A percentile compares a stretch with the other conserved stretches of the same genome.
Evolutionary conservation across 2,113 vertebrate species (phyloP).

Genomic region (Onychorhynchus coronatus): DNA sequence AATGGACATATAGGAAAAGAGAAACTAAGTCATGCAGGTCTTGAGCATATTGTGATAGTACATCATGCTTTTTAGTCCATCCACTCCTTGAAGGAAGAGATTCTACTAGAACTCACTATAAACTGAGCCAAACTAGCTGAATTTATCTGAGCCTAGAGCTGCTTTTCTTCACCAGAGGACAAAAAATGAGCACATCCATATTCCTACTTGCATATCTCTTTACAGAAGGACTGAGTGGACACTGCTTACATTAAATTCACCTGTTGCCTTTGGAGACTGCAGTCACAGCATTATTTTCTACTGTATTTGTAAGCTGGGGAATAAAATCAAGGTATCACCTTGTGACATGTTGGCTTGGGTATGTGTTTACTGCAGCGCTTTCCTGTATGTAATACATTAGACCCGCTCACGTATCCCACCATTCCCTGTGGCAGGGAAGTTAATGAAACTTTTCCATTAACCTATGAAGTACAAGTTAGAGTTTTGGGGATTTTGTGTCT

Average conservation of each 20-base stretch:
- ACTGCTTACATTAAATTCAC: not conserved
- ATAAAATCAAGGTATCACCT: constrained; percentile 14
- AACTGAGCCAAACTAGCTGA: not conserved
- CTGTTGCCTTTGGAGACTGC: not conserved
- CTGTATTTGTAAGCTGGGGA: not conserved
- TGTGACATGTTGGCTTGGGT: not conserved
- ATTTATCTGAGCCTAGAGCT: not conserved
- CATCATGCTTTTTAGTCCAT: not conserved
- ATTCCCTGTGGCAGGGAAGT: not conserved
- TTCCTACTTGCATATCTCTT: not conserved
- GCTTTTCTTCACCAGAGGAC: not conserved
- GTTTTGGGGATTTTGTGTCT: not conserved
- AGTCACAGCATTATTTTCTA: not conserved
- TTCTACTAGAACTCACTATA: not conserved
- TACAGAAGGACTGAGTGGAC: not conserved
- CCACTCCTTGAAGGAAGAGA: not conserved
- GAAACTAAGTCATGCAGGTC: not conserved
- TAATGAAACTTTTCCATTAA: constrained; percentile 11
- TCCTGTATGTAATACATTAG: not conserved
- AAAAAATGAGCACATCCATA: not conserved
- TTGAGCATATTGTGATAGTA: not conserved
- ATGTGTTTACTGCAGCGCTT: not conserved
- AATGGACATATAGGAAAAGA: not conserved
- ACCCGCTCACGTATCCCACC: not conserved
- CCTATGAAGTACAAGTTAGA: not conserved